These are phyloP conservation scores for Ornithoptera priamus DNA, from an alignment of 2,888 invertebrate genomes.

Conservation along the genomic window DNA sequence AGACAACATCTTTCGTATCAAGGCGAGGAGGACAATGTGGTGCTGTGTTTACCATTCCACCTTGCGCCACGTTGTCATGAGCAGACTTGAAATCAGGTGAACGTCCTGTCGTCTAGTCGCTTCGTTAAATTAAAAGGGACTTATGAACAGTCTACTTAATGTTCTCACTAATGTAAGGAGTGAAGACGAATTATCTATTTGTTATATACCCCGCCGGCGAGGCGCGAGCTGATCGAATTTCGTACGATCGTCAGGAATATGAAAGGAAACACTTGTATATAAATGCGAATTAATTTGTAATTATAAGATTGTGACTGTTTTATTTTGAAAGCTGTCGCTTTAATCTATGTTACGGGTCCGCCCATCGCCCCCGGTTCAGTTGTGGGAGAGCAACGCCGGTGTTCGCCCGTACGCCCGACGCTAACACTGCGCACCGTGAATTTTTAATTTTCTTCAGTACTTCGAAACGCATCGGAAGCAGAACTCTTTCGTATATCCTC, in stretches of 20 bases:
- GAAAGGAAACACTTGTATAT: neutral
- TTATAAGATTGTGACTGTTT: conserved; percentile 26
- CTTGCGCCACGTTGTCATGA: too few species aligned
- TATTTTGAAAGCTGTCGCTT: conserved; percentile 27
- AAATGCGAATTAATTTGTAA: conserved; percentile 28
- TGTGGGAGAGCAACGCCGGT: conserved; percentile 26
- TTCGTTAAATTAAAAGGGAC: too few species aligned
- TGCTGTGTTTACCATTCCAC: too few species aligned
- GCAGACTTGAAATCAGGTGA: too few species aligned
- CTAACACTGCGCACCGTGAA: conserved; percentile 47
- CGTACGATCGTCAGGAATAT: neutral
- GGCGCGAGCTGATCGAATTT: neutral
- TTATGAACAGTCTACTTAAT: too few species aligned
- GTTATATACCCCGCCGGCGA: too few species aligned
- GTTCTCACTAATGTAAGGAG: too few species aligned
- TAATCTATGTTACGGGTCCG: conserved; percentile 38
- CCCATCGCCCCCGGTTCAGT: conserved; percentile 41
- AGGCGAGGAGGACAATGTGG: too few species aligned
- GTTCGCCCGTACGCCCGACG: conserved; percentile 21
- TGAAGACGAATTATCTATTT: too few species aligned
- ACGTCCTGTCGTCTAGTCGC: too few species aligned
- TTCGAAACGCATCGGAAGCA: conserved; percentile 12
- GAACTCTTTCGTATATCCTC: conserved; percentile 8
- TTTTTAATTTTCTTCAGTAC: conserved; percentile 59
- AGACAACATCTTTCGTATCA: too few species aligned